Evolutionary conservation across 2,888 invertebrate species (phyloP), one percentile per base, ranked within the genome.

Genomic region (Ophioninae sp.): DNA sequence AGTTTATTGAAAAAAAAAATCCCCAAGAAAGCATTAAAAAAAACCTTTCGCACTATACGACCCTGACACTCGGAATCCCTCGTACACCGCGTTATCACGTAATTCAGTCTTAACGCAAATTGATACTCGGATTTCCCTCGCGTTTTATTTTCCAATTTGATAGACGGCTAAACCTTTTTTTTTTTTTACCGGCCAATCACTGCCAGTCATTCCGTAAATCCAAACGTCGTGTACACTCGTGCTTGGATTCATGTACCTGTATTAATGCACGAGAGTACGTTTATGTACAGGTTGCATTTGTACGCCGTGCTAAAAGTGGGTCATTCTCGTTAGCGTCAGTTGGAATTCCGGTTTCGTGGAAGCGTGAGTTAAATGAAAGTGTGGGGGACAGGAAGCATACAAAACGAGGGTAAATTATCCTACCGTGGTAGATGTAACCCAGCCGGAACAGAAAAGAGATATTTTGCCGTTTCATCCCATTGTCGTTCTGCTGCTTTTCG

Each of bases 241-340:
- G 51, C 51, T 13, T 17, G 22, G 8, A 22, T 59, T 59, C 8
- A 22, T 20, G 9, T 59, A 65, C n/a, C 20, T 64, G 30, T 41
- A 65, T 65, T n/a, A 20, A n/a, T 63, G 30, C 10, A 51, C 44
- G 51, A 9, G 9, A 74, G 63, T 75, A 22, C 56, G 44, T 75
- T 56, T 83, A 61, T 83, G 64, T 81, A 61, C 75, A 79, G 68
- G 41, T 51, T 58, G 61, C 59, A 75, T 78, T 63, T 73, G 74
- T 78, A 56, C 77, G 79, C n/a, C 68, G 41, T 71, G 73, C 61
- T 22, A 68, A 86, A 90, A 88, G 80, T 89, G 82, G 91, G 90
- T 91, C 90, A 89, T 85, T 87, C 88, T 90, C 89, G 90, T 90
- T 91, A 90, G 86, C 87, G 86, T 87, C 87, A 85, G 86, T 88